Evolutionary conservation across 2,888 invertebrate species (phyloP).

Genomic region (Trachelus tabidus): DNA sequence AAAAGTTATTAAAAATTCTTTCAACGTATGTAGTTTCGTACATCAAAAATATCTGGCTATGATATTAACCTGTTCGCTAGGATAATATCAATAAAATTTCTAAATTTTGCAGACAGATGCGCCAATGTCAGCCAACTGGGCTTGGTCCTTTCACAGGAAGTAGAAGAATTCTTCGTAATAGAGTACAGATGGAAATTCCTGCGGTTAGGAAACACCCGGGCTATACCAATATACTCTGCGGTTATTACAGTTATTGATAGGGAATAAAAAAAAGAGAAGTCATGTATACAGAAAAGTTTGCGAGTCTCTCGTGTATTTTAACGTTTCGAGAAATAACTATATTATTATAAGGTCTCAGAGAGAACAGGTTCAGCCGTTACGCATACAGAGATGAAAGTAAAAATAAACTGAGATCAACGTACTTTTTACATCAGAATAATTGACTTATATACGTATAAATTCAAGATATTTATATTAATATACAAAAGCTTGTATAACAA

Average conservation of each 20-base stretch:
- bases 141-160: background rate
- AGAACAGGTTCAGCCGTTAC: too few relatives aligned
- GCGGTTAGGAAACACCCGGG: background rate
- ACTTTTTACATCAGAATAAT: too few relatives aligned
- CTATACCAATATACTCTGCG: background rate
- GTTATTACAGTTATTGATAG: background rate
- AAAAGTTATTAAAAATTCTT: constrained; percentile 33
- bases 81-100: background rate
- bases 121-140: background rate
- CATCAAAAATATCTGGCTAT: background rate
- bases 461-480: too few relatives aligned
- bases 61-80: background rate
- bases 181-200: background rate
- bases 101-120: background rate
- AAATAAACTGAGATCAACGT: too few relatives aligned
- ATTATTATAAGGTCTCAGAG: too few relatives aligned
- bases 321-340: background rate
- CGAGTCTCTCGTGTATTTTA: background rate
- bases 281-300: background rate
- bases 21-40: constrained; percentile 5
- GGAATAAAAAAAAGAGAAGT: background rate
- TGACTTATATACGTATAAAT: too few relatives aligned
- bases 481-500: too few relatives aligned
- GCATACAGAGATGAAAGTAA: too few relatives aligned
- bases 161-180: background rate